Percentiles rank a stretch among this genome's conserved stretches.
Conservation (phyloP, 2,888 invertebrate species). For the Pollenia amentaria region DNA sequence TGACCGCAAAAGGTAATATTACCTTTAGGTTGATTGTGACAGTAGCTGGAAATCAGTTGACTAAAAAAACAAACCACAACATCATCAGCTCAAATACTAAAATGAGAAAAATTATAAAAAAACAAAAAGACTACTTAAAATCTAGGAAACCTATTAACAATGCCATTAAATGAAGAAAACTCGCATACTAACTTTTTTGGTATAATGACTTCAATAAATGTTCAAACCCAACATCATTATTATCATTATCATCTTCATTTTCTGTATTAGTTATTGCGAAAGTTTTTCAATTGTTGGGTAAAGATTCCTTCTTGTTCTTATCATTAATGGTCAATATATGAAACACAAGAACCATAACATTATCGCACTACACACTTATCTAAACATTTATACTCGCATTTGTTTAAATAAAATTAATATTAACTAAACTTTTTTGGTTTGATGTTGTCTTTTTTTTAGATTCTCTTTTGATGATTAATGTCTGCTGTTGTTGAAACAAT, state of each 20-base stretch:
- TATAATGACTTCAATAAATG: constrained; percentile 62
- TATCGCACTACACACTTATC: constrained; percentile 41
- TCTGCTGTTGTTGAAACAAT: constrained; percentile 18
- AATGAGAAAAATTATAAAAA: not conserved
- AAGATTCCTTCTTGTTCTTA: not conserved
- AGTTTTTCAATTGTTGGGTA: constrained; percentile 16
- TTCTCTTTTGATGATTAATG: constrained; percentile 31
- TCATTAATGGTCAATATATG: constrained; percentile 48
- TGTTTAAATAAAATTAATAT: constrained; percentile 31
- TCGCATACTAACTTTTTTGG: constrained; percentile 26
- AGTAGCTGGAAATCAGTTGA: constrained; percentile 34
- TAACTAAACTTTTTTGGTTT: constrained; percentile 9
- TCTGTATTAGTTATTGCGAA: not conserved
- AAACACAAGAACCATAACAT: constrained; percentile 58
- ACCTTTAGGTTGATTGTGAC: constrained; percentile 47
- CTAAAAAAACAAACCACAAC: constrained; percentile 18
- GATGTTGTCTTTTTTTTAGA: not conserved
- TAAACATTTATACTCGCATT: constrained; percentile 7
- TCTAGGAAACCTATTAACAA: constrained; percentile 39
- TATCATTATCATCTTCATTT: constrained; percentile 15
- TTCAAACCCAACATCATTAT: constrained; percentile 33
- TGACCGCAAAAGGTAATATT: constrained; percentile 68
- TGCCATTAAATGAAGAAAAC: constrained; percentile 41
- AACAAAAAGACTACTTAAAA: not conserved
- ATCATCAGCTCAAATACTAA: not conserved